These are phyloP conservation scores for Xanthostigma xanthostigma DNA, from an alignment of 2,888 invertebrate genomes.

Conservation along the genomic window DNA sequence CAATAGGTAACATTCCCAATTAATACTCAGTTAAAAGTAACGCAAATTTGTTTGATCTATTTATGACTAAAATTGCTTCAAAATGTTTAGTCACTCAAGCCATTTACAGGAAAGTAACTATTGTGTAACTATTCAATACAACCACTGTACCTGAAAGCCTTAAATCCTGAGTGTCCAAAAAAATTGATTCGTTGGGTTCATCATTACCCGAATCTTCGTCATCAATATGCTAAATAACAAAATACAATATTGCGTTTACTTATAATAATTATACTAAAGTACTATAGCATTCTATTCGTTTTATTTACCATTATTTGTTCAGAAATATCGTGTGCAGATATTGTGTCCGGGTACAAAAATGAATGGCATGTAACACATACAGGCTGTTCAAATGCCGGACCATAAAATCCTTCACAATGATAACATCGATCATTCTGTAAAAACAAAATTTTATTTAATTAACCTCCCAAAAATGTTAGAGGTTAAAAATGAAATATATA, in stretches of 20 bases:
- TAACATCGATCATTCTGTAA: slow-evolving; percentile 35
- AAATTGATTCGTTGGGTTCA: slow-evolving; percentile 60
- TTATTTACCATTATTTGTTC: no score
- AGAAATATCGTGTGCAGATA: slow-evolving; percentile 9
- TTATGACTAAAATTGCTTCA: no score
- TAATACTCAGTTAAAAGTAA: no score
- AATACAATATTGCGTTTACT: neutral
- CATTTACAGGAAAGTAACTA: no score
- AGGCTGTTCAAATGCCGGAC: slow-evolving; percentile 80
- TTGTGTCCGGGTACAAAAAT: slow-evolving; percentile 69
- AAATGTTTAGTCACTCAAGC: no score
- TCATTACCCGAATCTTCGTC: slow-evolving; percentile 79
- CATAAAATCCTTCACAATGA: slow-evolving; percentile 84
- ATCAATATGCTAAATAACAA: slow-evolving; percentile 47
- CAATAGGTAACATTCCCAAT: no score
- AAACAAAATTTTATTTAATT: no score
- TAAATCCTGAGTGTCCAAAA: slow-evolving; percentile 13
- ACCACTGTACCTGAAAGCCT: neutral
- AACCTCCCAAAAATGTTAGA: no score
- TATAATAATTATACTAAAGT: neutral
- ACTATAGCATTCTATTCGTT: no score
- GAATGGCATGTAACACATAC: slow-evolving; percentile 85
- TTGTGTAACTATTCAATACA: neutral
- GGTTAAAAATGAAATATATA: no score
- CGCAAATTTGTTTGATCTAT: no score